phyloP scores from a whole-genome alignment of 2,797 vertebrate species.

The Catostomus latipinnis region DNA sequence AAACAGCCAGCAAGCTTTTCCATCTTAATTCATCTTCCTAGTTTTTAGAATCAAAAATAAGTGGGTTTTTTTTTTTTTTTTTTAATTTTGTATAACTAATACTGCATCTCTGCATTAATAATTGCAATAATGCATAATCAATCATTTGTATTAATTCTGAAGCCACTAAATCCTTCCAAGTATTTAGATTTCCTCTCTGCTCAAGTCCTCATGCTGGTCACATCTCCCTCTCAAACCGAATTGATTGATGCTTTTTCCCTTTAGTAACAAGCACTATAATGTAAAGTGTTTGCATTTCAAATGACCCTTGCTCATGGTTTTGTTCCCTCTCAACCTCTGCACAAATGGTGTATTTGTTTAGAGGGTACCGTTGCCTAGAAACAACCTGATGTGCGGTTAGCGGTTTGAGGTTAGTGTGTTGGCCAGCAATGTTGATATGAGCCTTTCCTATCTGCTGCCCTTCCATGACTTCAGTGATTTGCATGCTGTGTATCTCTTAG shows the following conservation, averaged over 20 bases:
- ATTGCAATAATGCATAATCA: too few relatives aligned
- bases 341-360: slow-evolving; percentile 48
- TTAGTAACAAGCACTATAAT: slow-evolving; percentile 47
- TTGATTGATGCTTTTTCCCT: slow-evolving; percentile 38
- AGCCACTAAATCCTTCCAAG: slow-evolving; percentile 36
- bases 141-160: slow-evolving; percentile 28
- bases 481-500: slow-evolving; percentile 17
- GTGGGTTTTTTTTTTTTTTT: slow-evolving; percentile 27
- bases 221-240: slow-evolving; percentile 53
- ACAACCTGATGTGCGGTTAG: slow-evolving; percentile 49
- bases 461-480: slow-evolving; percentile 45
- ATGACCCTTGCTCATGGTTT: slow-evolving; percentile 54
- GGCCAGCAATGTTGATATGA: slow-evolving; percentile 54
- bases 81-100: slow-evolving; percentile 11
- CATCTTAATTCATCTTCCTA: slow-evolving; percentile 41
- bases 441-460: slow-evolving; percentile 46
- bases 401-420: slow-evolving; percentile 52
- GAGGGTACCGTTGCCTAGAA: slow-evolving; percentile 45
- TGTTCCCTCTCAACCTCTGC: slow-evolving; percentile 49
- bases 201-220: slow-evolving; percentile 57
- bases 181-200: slow-evolving; percentile 36
- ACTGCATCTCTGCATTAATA: slow-evolving; percentile 29
- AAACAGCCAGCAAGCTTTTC: slow-evolving; percentile 53
- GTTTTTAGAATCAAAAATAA: slow-evolving; percentile 42
- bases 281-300: slow-evolving; percentile 55